Base-by-base conservation (phyloP, 2,888 invertebrate genomes). In the Panopea generosa region DNA sequence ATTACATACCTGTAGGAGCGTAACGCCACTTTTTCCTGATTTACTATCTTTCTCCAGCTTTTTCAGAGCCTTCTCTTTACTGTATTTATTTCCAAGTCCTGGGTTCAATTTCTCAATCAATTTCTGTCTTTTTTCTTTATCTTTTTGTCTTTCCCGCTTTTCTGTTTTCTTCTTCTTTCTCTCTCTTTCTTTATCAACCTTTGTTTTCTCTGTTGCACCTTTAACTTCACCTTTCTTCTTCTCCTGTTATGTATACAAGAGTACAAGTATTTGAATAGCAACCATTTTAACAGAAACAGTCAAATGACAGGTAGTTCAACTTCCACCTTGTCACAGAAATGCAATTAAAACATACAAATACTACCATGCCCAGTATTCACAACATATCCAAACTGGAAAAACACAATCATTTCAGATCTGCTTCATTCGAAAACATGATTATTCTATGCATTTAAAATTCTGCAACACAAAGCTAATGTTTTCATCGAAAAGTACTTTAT, bases 131-230 rank as follows among this genome's bases (percentile, higher is more conserved):
- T 94, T 97, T 74, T 95, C 95, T 56, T 95, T 93, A 93, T 98
- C 98, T 94, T 97, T 98, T 92, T 95, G 95, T 84, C 97, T 95
- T 71, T 97, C 94, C 86, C 87, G 72, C 61, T 88, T 86, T 9
- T 75, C 80, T 20, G 67, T 73, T 74, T 92, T 92, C 84, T 91
- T 92, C 60, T 84, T 71, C 57, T 98, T 95, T 70, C 98, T 94
- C 84, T 97, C 97, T 57, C 98, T 95, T 84, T 97, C 97, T 92
- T 95, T 97, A 89, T 99, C 98, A 0, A 98, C 97, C 63, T 94
- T 94, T 0, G 96, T 95, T 75, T 96, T 94, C 93, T 99, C 99
- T 14, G 95, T 95, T 92, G 95, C 95, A 26, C 96, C 96, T 82
- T 95, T 94, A 67, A 94, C 61, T 55, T 94, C 94, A n/a, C 94